Percentiles rank a stretch among this genome's conserved stretches.
phyloP scores from a whole-genome alignment of 2,797 vertebrate species.

The Hyperoplus lanceolatus region DNA sequence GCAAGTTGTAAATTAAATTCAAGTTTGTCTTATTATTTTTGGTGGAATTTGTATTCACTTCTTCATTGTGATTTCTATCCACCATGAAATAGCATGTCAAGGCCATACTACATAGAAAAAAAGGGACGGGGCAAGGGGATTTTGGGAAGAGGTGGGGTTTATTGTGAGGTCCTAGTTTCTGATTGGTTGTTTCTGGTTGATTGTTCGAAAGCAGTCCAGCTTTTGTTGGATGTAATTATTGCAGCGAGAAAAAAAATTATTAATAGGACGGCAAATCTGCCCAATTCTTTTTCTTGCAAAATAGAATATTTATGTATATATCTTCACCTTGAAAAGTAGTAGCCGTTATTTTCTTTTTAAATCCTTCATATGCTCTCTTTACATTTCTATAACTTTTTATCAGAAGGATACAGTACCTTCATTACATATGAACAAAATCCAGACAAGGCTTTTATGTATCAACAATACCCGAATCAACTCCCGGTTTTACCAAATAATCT shows the following conservation, averaged over 20 bases:
- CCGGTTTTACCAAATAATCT: slow-evolving; percentile 80
- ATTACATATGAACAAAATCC: slow-evolving; percentile 89
- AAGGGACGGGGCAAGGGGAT: slow-evolving; percentile 38
- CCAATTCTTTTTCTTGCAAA: slow-evolving; percentile 83
- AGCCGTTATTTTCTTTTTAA: slow-evolving; percentile 79
- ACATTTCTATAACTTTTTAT: slow-evolving; percentile 81
- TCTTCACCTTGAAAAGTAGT: slow-evolving; percentile 87
- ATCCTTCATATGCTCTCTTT: slow-evolving; percentile 83
- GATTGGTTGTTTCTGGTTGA: slow-evolving; percentile 76
- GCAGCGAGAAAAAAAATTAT: slow-evolving; percentile 81
- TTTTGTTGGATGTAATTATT: slow-evolving; percentile 82
- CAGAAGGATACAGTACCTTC: slow-evolving; percentile 75
- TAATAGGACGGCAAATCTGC: slow-evolving; percentile 81
- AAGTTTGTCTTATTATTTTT: slow-evolving; percentile 19
- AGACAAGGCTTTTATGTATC: slow-evolving; percentile 94
- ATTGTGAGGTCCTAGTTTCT: slow-evolving; percentile 74
- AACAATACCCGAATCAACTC: slow-evolving; percentile 77
- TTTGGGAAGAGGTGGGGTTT: slow-evolving; percentile 46
- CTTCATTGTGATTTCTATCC: slow-evolving; percentile 26
- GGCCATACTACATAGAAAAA: slow-evolving; percentile 39
- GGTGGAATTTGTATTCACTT: slow-evolving; percentile 14
- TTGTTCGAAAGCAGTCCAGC: slow-evolving; percentile 85
- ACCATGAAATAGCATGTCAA: slow-evolving; percentile 39
- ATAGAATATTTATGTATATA: slow-evolving; percentile 89
- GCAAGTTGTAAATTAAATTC: slow-evolving; percentile 41